These are phyloP conservation scores for Meteorus sp. DNA, from an alignment of 1,140 invertebrate species.

Conservation along the genomic window DNA sequence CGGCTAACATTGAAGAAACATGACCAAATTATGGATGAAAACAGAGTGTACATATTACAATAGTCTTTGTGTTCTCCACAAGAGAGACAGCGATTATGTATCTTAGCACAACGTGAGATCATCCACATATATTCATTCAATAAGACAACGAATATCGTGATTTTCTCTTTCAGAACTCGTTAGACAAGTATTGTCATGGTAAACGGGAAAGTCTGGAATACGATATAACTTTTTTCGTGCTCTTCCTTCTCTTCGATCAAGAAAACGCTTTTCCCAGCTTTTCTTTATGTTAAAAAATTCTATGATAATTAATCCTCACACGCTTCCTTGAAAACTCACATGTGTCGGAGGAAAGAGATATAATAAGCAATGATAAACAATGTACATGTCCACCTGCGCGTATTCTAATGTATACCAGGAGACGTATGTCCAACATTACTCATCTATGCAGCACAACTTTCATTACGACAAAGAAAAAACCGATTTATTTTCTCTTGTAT, in stretches of 20 bases:
- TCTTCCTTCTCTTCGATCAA: slow-evolving; percentile 6
- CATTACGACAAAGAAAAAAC: no score
- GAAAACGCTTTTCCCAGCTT: background rate
- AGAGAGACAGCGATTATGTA: background rate
- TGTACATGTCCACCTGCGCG: slow-evolving; percentile 36
- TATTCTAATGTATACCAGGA: no score
- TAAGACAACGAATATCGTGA: slow-evolving; percentile 46
- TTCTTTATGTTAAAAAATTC: slow-evolving; percentile 15
- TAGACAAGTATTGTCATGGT: slow-evolving; percentile 56
- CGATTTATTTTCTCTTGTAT: no score
- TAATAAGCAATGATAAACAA: slow-evolving; percentile 50
- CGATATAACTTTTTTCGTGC: slow-evolving; percentile 45
- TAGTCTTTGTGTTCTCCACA: background rate
- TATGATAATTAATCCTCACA: slow-evolving; percentile 43
- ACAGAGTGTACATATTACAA: no score
- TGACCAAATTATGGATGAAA: no score
- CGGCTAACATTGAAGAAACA: no score
- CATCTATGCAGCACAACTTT: no score
- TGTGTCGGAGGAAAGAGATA: slow-evolving; percentile 37
- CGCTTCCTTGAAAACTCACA: slow-evolving; percentile 50
- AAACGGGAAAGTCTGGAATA: slow-evolving; percentile 56
- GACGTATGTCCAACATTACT: no score
- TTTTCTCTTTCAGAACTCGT: slow-evolving; percentile 55
- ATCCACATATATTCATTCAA: slow-evolving; percentile 37
- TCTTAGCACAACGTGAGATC: background rate